Conservation (phyloP, 1,140 invertebrate genomes). For the Macrocentrus cingulum region DNA sequence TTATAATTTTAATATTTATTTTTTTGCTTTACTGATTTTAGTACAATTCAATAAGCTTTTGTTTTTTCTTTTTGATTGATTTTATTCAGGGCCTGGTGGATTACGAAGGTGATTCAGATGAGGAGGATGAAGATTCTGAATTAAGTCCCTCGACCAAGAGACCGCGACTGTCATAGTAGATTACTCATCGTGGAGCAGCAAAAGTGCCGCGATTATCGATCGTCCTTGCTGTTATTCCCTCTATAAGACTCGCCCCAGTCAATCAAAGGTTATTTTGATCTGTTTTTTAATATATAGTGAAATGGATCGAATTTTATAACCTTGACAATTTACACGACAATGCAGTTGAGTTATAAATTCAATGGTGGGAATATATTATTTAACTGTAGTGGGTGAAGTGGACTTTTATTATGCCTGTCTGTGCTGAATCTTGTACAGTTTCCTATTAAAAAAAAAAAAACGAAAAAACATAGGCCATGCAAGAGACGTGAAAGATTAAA, state of each 20-base stretch:
- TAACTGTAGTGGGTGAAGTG: conserved; percentile 41
- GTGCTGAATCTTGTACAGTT: conserved; percentile 50
- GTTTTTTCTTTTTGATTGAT: neutral
- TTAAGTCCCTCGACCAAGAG: conserved; percentile 62
- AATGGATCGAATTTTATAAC: conserved; percentile 22
- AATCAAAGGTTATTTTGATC: conserved; percentile 27
- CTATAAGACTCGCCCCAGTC: conserved; percentile 22
- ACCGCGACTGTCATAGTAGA: conserved; percentile 65
- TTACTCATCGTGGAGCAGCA: conserved; percentile 41
- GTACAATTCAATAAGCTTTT: too few species aligned
- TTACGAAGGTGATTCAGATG: conserved; percentile 93
- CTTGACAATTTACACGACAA: conserved; percentile 1
- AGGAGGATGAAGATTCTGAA: conserved; percentile 84
- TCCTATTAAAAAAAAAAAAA: conserved; percentile 33
- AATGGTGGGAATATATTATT: conserved; percentile 29
- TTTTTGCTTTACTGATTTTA: too few species aligned
- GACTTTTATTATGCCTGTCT: conserved; percentile 43
- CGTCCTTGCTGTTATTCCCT: conserved; percentile 28
- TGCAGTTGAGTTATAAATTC: conserved; percentile 11
- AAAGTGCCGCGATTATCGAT: conserved; percentile 43
- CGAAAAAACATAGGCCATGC: conserved; percentile 26
- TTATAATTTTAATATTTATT: conserved; percentile 19
- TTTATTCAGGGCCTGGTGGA: conserved; percentile 83
- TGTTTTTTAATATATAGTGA: conserved; percentile 19
- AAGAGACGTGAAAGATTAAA: conserved; percentile 11